A percentile compares a stretch with the other conserved stretches of the same genome.
These are phyloP conservation scores for Hirundichthys speculiger DNA, from an alignment of 2,113 vertebrate species.

Conservation along the genomic window DNA sequence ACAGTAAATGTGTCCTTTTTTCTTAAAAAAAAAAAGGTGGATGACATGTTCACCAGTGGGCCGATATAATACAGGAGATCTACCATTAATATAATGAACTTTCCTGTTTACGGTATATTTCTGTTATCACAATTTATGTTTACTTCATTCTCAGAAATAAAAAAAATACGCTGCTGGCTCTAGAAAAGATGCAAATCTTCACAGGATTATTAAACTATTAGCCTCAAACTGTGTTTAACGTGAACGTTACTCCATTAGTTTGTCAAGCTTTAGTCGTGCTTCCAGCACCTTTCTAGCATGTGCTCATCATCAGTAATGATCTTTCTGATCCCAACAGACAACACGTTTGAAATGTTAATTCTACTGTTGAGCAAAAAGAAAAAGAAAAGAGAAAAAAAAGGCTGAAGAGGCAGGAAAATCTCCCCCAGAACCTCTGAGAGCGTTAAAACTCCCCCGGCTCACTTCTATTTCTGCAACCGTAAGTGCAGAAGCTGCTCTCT, in stretches of 20 bases:
- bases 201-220: slow-evolving; percentile 28
- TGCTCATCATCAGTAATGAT: slow-evolving; percentile 6
- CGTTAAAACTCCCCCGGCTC: slow-evolving; percentile 14
- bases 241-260: slow-evolving; percentile 16
- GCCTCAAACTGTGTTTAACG: slow-evolving; percentile 39
- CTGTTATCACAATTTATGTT: background rate
- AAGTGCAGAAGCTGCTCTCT: background rate
- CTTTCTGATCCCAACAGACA: slow-evolving; percentile 2
- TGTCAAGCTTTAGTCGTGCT: slow-evolving; percentile 29
- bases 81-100: slow-evolving; percentile 53
- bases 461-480: background rate
- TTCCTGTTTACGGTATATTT: slow-evolving; percentile 15
- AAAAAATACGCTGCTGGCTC: background rate
- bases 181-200: slow-evolving; percentile 8
- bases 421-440: slow-evolving; percentile 7
- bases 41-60: background rate
- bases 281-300: slow-evolving; percentile 11
- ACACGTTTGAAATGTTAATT: slow-evolving; percentile 5
- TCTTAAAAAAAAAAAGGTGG: too few species aligned
- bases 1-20: background rate
- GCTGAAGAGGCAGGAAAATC: slow-evolving; percentile 14
- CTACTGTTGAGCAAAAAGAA: slow-evolving; percentile 11
- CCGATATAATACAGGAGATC: slow-evolving; percentile 27
- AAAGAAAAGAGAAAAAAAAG: too few species aligned
- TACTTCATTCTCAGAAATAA: background rate